Conservation (phyloP, 1,140 invertebrate species). For the Ditylenchus dipsaci region DNA sequence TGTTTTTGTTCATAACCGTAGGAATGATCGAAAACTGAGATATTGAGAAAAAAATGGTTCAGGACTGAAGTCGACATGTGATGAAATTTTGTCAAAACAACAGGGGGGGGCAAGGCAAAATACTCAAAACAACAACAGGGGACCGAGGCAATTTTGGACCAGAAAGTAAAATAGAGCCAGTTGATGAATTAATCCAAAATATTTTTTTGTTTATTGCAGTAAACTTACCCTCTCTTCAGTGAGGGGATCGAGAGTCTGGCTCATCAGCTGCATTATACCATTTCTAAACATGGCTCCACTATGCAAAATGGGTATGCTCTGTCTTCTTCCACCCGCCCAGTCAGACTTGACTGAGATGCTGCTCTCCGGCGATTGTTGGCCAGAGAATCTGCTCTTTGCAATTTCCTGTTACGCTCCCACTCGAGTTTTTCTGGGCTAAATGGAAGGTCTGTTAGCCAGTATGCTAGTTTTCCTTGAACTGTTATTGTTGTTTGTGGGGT, state of each 20-base stretch:
- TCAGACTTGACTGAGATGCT: background rate
- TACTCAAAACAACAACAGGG: background rate
- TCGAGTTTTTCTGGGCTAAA: background rate
- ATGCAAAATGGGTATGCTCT: conserved; percentile 61
- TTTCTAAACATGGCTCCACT: conserved; percentile 67
- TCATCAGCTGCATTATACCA: conserved; percentile 71
- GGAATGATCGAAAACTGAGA: no score
- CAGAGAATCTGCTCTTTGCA: background rate
- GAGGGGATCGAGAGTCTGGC: background rate
- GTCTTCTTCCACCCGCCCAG: conserved; percentile 35
- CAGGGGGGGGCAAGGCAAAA: no score
- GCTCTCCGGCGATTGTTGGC: background rate
- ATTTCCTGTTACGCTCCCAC: background rate
- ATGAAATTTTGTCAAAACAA: no score
- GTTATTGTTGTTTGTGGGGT: background rate
- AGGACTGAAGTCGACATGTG: no score
- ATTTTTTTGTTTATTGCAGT: background rate
- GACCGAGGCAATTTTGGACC: no score
- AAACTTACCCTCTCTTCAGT: background rate
- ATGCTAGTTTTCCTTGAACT: background rate
- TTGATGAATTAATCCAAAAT: no score
- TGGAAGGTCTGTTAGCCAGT: background rate
- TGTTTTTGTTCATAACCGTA: no score
- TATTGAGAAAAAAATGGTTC: no score
- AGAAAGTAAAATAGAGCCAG: no score